Conservation (phyloP, 2,888 invertebrate genomes). For the Heliconius cydno region DNA sequence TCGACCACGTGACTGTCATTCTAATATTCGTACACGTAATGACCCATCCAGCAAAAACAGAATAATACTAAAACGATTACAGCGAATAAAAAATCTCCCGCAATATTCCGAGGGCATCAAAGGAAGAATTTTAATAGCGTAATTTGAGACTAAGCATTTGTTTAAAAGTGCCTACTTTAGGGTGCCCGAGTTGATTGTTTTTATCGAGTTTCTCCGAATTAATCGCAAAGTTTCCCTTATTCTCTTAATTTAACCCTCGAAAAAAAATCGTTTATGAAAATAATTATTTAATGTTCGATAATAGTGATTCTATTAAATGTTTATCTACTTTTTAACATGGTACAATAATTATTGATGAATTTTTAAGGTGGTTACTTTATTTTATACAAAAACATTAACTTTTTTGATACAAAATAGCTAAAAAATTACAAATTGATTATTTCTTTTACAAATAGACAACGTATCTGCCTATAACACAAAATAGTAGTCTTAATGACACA, state of each 20-base stretch:
- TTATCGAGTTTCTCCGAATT: slow-evolving; percentile 40
- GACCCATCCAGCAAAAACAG: slow-evolving; percentile 29
- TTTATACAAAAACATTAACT: too few relatives aligned
- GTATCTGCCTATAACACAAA: too few relatives aligned
- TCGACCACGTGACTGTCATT: slow-evolving; percentile 21
- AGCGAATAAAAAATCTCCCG: slow-evolving; percentile 30
- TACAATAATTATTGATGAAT: too few relatives aligned
- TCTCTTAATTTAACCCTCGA: slow-evolving; percentile 25
- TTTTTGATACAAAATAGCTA: too few relatives aligned
- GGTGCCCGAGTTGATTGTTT: slow-evolving; percentile 43
- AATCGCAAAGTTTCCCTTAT: slow-evolving; percentile 34
- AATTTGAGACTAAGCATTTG: slow-evolving; percentile 40
- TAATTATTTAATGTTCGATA: slow-evolving; percentile 1
- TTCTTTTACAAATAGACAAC: too few relatives aligned
- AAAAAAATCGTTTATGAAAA: slow-evolving; percentile 15
- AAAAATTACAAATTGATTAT: too few relatives aligned
- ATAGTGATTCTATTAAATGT: background rate
- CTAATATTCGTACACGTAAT: slow-evolving; percentile 29
- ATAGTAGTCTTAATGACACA: too few relatives aligned
- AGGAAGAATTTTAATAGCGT: slow-evolving; percentile 43
- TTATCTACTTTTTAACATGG: too few relatives aligned
- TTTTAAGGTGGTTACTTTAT: too few relatives aligned
- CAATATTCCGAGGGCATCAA: slow-evolving; percentile 35
- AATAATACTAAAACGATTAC: slow-evolving; percentile 25
- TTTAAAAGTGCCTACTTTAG: slow-evolving; percentile 40